These are phyloP conservation scores for Machimus rusticus DNA, from an alignment of 2,888 invertebrate species.

Conservation along the genomic window DNA sequence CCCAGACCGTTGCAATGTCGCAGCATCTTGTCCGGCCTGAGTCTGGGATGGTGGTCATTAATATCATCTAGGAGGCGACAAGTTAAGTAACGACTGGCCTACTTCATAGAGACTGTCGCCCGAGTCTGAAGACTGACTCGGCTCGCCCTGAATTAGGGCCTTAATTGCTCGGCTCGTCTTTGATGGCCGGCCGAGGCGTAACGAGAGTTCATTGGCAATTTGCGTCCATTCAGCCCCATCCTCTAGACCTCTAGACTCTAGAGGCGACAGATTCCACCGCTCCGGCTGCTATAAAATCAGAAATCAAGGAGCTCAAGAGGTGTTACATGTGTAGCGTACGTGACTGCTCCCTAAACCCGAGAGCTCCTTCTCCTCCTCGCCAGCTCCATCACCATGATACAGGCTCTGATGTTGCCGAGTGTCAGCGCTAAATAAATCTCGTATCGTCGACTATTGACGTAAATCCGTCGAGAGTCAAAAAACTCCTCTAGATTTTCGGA, in stretches of 20 bases:
- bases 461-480: slow-evolving; percentile 32
- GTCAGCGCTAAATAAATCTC: slow-evolving; percentile 35
- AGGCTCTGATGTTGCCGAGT: not conserved
- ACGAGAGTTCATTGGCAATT: slow-evolving; percentile 21
- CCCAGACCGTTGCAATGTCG: not conserved
- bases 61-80: slow-evolving; percentile 19
- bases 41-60: slow-evolving; percentile 1
- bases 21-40: not conserved
- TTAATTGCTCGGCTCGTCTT: slow-evolving; percentile 28
- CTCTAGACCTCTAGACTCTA: not conserved
- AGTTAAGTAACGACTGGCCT: slow-evolving; percentile 27
- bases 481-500: slow-evolving; percentile 7
- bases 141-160: slow-evolving; percentile 22
- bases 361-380: not conserved
- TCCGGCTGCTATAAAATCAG: not conserved
- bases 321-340: not conserved
- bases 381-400: not conserved
- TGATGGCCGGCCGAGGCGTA: not conserved
- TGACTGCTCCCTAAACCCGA: not conserved
- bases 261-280: not conserved
- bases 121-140: not conserved
- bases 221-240: not conserved
- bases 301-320: not conserved
- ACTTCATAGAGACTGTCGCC: slow-evolving; percentile 2
- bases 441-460: slow-evolving; percentile 21